A percentile compares a stretch with the other conserved stretches of the same genome.
Evolutionary conservation across 2,888 invertebrate genomes (phyloP).

Genomic region (Heteromurus nitidus): DNA sequence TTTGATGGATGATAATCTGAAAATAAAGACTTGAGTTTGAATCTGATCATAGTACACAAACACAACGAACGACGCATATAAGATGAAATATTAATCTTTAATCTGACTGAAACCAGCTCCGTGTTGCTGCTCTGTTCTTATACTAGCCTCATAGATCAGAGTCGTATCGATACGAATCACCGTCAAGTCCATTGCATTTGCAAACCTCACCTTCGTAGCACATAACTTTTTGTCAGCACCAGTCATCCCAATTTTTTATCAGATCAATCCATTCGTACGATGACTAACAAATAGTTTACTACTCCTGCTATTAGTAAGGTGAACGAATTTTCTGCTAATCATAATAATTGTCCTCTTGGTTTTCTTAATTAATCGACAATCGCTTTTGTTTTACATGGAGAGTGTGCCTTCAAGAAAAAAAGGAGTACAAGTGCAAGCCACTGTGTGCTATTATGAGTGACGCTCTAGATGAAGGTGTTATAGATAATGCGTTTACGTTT

Average conservation of each 20-base stretch:
- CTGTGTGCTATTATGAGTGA: neutral
- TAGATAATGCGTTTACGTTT: too few relatives aligned
- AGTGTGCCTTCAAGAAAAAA: neutral
- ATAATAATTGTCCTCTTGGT: conserved; percentile 8
- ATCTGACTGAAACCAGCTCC: neutral
- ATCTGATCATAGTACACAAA: too few relatives aligned
- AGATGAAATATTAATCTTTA: neutral
- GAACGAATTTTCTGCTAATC: conserved; percentile 15
- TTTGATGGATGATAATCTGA: neutral
- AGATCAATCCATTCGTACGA: neutral
- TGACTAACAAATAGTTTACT: neutral
- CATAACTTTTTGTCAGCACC: too few relatives aligned
- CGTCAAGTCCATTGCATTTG: neutral
- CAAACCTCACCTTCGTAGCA: neutral
- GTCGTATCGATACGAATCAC: too few relatives aligned
- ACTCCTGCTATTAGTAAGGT: neutral
- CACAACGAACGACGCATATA: too few relatives aligned
- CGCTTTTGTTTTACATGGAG: neutral
- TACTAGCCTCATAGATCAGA: too few relatives aligned
- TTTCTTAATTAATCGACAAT: conserved; percentile 16
- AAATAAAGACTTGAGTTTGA: neutral
- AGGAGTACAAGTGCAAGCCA: neutral
- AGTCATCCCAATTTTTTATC: too few relatives aligned
- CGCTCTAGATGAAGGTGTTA: too few relatives aligned
- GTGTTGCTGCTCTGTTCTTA: neutral